These are phyloP conservation scores for Temnopleurus reevesii DNA, from an alignment of 53 echinoderm and acorn worm genomes.

Conservation along the genomic window DNA sequence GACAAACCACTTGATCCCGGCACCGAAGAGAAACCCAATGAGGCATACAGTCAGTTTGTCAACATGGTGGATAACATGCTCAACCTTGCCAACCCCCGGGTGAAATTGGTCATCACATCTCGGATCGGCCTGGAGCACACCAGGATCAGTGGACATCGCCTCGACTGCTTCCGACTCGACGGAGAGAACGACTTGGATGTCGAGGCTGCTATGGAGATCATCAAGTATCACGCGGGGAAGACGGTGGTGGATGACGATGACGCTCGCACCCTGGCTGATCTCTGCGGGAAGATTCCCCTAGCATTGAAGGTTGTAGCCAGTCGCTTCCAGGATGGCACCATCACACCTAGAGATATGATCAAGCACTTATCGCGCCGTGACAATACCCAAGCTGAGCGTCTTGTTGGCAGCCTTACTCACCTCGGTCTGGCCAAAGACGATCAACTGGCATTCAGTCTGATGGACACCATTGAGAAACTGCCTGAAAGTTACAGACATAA, in stretches of 20 bases:
- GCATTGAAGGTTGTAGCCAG: conserved; percentile 90
- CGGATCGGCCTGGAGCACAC: conserved; percentile 77
- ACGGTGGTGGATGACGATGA: conserved; percentile 67
- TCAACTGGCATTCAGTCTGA: conserved; percentile 75
- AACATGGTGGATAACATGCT: conserved; percentile 71
- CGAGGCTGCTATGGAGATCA: conserved; percentile 81
- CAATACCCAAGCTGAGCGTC: conserved; percentile 38
- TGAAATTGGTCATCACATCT: conserved; percentile 87
- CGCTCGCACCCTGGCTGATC: conserved; percentile 62
- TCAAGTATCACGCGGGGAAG: conserved; percentile 79
- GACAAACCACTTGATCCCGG: conserved; percentile 88
- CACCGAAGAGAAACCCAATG: conserved; percentile 65
- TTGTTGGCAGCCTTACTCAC: conserved; percentile 70
- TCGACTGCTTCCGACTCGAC: conserved; percentile 66
- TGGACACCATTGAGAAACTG: conserved; percentile 73
- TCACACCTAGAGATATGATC: conserved; percentile 79
- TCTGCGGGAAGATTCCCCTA: conserved; percentile 90
- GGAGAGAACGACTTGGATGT: conserved; percentile 83
- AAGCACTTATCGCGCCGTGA: conserved; percentile 56
- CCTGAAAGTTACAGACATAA: conserved; percentile 66
- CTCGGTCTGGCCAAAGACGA: conserved; percentile 73
- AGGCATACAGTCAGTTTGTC: conserved; percentile 60
- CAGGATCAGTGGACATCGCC: conserved; percentile 35
- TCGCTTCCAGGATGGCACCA: conserved; percentile 89
- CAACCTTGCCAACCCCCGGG: conserved; percentile 67